These are phyloP conservation scores for Apis dorsata DNA, from an alignment of 1,140 invertebrate species.

Conservation along the genomic window DNA sequence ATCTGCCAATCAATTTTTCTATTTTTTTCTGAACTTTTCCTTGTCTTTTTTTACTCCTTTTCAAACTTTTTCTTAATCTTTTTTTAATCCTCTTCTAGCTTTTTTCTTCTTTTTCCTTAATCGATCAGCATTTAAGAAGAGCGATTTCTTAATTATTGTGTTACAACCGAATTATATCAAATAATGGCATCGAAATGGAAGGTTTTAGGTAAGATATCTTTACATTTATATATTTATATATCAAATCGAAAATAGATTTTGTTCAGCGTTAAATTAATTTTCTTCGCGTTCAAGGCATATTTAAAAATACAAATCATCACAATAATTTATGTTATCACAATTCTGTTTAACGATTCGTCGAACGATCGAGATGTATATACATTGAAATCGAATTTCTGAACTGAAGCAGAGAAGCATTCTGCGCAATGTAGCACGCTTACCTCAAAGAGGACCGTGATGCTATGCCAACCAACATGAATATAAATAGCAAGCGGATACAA, in stretches of 20 bases:
- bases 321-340: no score
- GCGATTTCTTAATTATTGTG: no score
- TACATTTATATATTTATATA: no score
- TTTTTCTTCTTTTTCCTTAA: background rate
- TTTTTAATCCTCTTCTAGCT: background rate
- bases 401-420: background rate
- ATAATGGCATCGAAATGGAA: constrained; percentile 44
- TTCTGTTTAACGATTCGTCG: no score
- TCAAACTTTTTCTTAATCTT: background rate
- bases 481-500: constrained; percentile 41
- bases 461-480: constrained; percentile 6
- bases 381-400: background rate
- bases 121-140: background rate
- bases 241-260: no score
- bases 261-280: no score
- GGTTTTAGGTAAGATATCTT: constrained; percentile 40
- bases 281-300: no score
- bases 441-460: background rate
- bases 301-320: no score
- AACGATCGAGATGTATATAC: no score
- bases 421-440: background rate
- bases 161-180: background rate
- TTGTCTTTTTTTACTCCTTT: background rate
- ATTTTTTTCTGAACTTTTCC: no score
- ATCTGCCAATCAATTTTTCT: no score